Base-by-base conservation (phyloP, 2,113 vertebrate genomes). In the Pithys albifrons region DNA sequence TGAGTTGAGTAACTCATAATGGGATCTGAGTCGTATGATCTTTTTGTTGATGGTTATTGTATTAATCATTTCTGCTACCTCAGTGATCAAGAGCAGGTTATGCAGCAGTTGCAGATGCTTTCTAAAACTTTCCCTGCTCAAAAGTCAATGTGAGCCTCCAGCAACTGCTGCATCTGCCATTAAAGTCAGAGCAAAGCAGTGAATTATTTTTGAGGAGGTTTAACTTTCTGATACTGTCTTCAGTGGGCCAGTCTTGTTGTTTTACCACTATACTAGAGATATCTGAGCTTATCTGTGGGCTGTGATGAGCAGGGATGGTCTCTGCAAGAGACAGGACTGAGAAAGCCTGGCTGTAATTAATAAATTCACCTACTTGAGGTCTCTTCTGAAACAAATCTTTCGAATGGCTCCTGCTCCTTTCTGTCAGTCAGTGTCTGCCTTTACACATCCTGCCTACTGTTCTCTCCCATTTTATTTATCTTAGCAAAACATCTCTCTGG, bases 51-150 rank as follows among this genome's bases (percentile, higher is more conserved):
- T 70, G 49, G 12, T 94, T 91, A 67, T 94, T 93, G 5, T 33
- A 66, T 92, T 95, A 96, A 92, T 80, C 46, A 49, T 94, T 96
- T 95, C 58, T 95, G 29, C 62, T 7, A 7, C 71, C 33, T 31
- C 1, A 0, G 27, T 91, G 76, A 74, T 93, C 64, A 51, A 78
- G 51, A 46, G 39, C 35, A 73, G 35, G 37, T 94, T 89, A 58
- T 46, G 52, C 41, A 48, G 35, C 70, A 59, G 73, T 31, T 92
- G 10, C 2, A 4, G 73, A 67, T 18, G 48, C 33, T 76, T 81
- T 62, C 28, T 76, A 62, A 61, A 90, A 57, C 9, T 41, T 73
- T 82, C 35, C 55, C 49, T 4, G 2, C 62, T 91, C 28, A 61
- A 51, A 78, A 89, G n/a, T 61, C 67, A 27, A 0, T 41, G 51